These are phyloP conservation scores for Pogonocherus hispidulus DNA, from an alignment of 2,888 invertebrate species.

Conservation along the genomic window DNA sequence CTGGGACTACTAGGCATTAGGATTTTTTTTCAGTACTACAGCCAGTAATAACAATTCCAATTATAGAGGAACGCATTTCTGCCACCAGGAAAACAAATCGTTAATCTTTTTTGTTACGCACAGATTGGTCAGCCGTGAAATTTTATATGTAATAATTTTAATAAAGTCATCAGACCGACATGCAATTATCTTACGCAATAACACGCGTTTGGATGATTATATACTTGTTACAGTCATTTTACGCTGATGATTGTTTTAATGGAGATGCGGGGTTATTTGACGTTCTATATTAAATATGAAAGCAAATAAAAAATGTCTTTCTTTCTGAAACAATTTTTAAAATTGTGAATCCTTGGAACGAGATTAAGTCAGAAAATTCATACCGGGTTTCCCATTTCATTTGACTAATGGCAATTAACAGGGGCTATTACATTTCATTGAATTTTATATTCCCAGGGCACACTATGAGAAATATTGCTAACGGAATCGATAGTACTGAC, in stretches of 20 bases:
- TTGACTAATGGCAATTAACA: no score
- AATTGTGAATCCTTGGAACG: no score
- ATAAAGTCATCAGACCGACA: conserved; percentile 1
- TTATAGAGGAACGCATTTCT: neutral
- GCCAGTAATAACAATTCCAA: no score
- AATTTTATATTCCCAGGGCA: no score
- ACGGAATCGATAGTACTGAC: no score
- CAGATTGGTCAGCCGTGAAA: neutral
- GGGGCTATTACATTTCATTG: no score
- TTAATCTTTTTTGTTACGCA: neutral
- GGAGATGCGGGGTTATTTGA: neutral
- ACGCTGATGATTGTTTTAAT: neutral
- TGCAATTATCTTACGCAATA: neutral
- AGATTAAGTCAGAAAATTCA: no score
- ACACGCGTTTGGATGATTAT: neutral
- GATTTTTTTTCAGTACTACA: neutral
- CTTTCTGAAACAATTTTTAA: no score
- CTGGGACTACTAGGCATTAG: neutral
- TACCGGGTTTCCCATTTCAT: no score
- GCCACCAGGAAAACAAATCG: neutral
- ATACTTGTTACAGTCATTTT: neutral
- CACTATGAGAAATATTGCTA: no score
- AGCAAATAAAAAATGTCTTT: no score
- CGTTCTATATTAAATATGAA: neutral
- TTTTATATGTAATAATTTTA: neutral